phyloP scores from a whole-genome alignment of 2,113 vertebrate genomes.

The Saguinus imperator region DNA sequence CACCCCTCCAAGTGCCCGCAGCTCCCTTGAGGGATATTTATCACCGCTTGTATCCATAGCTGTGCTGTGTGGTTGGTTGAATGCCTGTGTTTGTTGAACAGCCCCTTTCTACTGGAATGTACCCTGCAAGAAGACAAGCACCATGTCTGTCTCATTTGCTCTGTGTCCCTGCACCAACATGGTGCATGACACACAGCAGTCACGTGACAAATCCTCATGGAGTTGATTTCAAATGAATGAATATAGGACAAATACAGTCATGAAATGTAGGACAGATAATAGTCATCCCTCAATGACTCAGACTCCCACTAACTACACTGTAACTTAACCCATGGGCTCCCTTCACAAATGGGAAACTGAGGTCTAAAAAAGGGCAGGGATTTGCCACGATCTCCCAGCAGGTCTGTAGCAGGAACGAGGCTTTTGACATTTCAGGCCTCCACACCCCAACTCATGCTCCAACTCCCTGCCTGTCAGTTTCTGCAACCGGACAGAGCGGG shows the following conservation, averaged over 20 bases:
- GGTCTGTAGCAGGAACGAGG: background rate
- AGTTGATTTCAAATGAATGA: background rate
- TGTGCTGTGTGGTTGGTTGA: accelerated
- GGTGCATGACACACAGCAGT: accelerated
- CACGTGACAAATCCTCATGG: background rate
- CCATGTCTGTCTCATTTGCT: accelerated
- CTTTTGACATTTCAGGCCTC: background rate
- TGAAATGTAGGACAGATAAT: background rate
- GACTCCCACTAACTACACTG: background rate
- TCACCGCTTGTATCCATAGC: accelerated
- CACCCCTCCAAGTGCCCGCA: background rate
- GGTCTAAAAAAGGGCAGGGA: background rate
- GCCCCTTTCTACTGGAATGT: background rate
- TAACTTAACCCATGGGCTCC: background rate
- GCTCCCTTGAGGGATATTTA: background rate
- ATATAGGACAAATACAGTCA: background rate
- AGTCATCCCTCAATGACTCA: background rate
- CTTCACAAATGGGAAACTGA: background rate
- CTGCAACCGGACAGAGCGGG: background rate
- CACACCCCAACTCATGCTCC: background rate
- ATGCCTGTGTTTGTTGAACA: background rate
- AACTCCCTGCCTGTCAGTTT: background rate
- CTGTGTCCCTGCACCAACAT: background rate
- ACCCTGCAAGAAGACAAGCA: background rate
- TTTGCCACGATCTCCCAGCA: background rate